Evolutionary conservation across 1,140 invertebrate species (phyloP), one percentile per base, ranked within the genome.

Genomic region (Drosophila ambigua): DNA sequence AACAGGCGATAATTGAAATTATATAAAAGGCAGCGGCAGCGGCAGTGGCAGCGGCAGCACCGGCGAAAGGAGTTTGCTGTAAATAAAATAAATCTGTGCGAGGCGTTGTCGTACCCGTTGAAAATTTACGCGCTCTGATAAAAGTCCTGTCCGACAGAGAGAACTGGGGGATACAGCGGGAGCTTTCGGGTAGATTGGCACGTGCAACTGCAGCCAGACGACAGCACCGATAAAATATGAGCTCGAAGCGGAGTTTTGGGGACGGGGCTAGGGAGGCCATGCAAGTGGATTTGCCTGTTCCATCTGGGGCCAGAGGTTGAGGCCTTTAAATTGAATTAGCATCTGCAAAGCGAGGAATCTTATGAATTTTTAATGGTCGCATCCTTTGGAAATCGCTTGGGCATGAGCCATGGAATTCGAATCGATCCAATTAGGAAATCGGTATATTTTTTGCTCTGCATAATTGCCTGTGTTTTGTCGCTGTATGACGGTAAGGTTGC

Each of bases 1-100:
- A 79, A 77, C 58, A 79, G 83, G 84, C 84, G 84, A 88, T 88
- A 88, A 88, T 88, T 88, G 83, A 88, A 88, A 88, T 88, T 82
- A 87, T 72, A 79, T 85, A 72, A 84, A 73, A 54, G 49, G 49
- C 44, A 46, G 48, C n/a, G 35, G 31, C 45, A 81, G 68, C 4
- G 35, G 31, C 45, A 77, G 64, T 54, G 23, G 23, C 23, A 64
- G 64, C 44, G 55, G 46, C 23, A 39, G 35, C 35, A 39, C 35
- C 35, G 35, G 11, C 11, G 35, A 13, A 39, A 39, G 11, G 35
- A 39, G 35, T 13, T 39, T 39, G 35, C 60, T 66, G 82, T 81
- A 85, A 85, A 87, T 88, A 73, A 83, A 88, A 88, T 88, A 88
- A 87, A 87, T 87, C 83, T 83, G 82, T 68, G 73, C 51, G 63